Percentiles rank a stretch among this genome's conserved stretches.
phyloP scores from a whole-genome alignment of 1,140 invertebrate genomes.

The Drosophila sp. region DNA sequence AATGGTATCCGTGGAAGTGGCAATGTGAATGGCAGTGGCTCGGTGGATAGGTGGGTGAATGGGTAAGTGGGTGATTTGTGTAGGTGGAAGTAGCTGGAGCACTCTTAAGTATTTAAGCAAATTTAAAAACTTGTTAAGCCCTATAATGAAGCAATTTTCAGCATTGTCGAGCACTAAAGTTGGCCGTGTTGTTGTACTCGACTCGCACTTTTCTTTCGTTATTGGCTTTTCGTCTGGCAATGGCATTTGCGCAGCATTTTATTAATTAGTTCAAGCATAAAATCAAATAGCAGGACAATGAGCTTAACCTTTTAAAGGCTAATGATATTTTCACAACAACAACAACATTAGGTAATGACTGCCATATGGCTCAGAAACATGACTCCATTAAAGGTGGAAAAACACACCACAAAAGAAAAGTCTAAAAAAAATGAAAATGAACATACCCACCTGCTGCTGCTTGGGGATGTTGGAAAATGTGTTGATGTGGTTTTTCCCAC shows the following conservation, averaged over 20 bases:
- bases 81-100: constrained; percentile 10
- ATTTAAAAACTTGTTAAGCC: constrained; percentile 77
- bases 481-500: constrained; percentile 27
- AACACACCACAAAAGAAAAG: constrained; percentile 35
- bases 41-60: not conserved
- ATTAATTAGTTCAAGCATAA: constrained; percentile 65
- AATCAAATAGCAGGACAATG: constrained; percentile 44
- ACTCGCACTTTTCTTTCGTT: constrained; percentile 17
- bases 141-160: constrained; percentile 68
- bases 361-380: constrained; percentile 47
- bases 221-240: constrained; percentile 45
- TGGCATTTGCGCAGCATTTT: constrained; percentile 48
- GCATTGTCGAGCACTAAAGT: constrained; percentile 29
- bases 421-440: constrained; percentile 12
- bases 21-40: constrained; percentile 21
- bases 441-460: constrained; percentile 34
- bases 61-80: no score
- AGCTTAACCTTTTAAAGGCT: constrained; percentile 47
- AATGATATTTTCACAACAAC: constrained; percentile 41
- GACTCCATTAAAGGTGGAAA: constrained; percentile 55
- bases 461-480: constrained; percentile 10
- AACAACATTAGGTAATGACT: constrained; percentile 52
- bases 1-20: constrained; percentile 8
- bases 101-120: constrained; percentile 73
- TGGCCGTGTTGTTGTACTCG: constrained; percentile 9